phyloP scores from a whole-genome alignment of 92 coral and sea anemone species.

The Anthopleura xanthogrammica region DNA sequence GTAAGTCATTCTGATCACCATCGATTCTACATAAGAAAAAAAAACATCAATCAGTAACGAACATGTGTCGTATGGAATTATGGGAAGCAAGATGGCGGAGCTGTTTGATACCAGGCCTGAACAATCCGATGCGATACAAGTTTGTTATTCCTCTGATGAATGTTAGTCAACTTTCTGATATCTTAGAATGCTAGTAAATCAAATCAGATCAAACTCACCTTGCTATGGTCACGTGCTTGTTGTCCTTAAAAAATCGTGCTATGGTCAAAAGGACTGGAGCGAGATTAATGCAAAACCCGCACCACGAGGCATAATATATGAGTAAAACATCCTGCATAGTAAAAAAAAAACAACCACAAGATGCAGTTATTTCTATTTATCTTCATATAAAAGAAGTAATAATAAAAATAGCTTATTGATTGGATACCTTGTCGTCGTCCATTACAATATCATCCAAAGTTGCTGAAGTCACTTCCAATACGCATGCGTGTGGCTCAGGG shows the following conservation, averaged over 20 bases:
- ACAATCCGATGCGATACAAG: no score
- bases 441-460: constrained; percentile 65
- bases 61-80: neutral
- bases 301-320: constrained; percentile 93
- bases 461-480: constrained; percentile 73
- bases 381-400: neutral
- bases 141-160: no score
- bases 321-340: constrained; percentile 76
- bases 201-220: constrained; percentile 44
- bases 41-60: neutral
- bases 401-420: neutral
- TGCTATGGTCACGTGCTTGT: constrained; percentile 63
- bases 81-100: neutral
- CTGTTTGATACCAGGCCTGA: neutral
- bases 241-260: constrained; percentile 68
- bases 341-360: no score
- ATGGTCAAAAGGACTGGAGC: constrained; percentile 76
- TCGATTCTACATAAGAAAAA: constrained; percentile 57
- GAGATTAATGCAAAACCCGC: constrained; percentile 83
- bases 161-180: no score
- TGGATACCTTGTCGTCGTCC: constrained; percentile 73
- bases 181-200: no score
- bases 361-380: neutral
- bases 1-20: constrained; percentile 88
- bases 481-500: constrained; percentile 63